phyloP scores from a whole-genome alignment of 2,797 vertebrate species.

The Microtus californicus region DNA sequence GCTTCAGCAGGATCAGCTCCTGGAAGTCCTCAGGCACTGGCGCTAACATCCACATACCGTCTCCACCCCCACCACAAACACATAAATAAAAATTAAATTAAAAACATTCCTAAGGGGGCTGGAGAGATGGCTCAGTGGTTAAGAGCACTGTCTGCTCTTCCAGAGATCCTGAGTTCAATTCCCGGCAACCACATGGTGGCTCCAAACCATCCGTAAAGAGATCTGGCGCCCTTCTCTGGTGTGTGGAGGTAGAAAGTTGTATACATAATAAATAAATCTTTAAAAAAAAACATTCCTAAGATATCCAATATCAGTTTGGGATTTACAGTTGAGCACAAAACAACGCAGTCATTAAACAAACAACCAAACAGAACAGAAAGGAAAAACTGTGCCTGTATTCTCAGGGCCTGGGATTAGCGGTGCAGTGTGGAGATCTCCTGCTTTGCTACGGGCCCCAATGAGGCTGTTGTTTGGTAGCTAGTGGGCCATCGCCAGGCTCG shows the following conservation, averaged over 20 bases:
- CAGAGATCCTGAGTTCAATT: no score
- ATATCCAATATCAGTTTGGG: slow-evolving; percentile 84
- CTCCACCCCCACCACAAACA: background rate
- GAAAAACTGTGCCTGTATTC: slow-evolving; percentile 75
- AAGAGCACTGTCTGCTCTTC: no score
- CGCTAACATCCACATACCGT: background rate
- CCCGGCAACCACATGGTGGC: no score
- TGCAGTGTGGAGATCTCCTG: slow-evolving; percentile 92
- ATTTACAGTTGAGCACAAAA: slow-evolving; percentile 84
- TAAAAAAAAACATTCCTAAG: slow-evolving; percentile 57
- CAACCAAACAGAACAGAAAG: slow-evolving; percentile 72
- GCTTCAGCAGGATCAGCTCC: background rate
- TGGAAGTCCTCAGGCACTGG: background rate
- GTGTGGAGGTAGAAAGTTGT: no score
- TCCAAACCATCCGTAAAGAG: no score
- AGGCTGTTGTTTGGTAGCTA: background rate
- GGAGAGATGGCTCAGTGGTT: no score
- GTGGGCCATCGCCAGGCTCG: no score
- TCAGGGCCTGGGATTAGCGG: slow-evolving; percentile 91
- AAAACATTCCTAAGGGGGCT: slow-evolving; percentile 59
- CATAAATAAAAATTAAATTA: background rate
- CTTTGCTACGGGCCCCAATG: slow-evolving; percentile 71
- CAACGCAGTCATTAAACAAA: slow-evolving; percentile 74
- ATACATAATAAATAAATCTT: no score
- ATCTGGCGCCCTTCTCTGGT: no score